These are phyloP conservation scores for Haliaeetus leucogaster DNA, from an alignment of 2,113 vertebrate species.

Conservation along the genomic window DNA sequence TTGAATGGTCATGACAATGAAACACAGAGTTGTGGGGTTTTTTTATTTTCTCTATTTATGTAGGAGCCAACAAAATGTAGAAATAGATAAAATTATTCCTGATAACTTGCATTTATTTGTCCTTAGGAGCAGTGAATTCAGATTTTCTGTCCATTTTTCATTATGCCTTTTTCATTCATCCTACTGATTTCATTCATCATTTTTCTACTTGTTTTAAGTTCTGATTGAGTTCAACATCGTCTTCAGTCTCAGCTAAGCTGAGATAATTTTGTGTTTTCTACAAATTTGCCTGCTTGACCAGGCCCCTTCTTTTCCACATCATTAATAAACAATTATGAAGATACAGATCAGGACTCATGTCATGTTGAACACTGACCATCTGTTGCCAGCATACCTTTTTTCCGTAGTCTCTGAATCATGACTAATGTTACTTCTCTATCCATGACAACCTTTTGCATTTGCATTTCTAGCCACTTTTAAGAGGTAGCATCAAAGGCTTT, in stretches of 20 bases:
- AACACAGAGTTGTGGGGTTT: not conserved
- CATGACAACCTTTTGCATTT: not conserved
- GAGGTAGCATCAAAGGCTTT: not conserved
- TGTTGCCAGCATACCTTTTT: not conserved
- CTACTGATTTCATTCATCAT: not conserved
- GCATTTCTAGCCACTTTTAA: not conserved
- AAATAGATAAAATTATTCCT: not conserved
- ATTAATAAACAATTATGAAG: not conserved
- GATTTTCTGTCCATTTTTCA: not conserved
- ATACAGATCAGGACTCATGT: not conserved
- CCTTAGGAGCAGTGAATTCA: not conserved
- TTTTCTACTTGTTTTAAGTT: not conserved
- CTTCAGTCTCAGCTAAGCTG: not conserved
- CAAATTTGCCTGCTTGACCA: not conserved
- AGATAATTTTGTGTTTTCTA: not conserved
- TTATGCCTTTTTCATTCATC: not conserved
- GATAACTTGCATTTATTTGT: not conserved
- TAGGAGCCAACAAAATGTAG: not conserved
- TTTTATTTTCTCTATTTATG: not conserved
- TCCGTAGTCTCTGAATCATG: not conserved
- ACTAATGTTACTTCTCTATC: not conserved
- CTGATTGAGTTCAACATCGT: not conserved
- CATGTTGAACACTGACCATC: not conserved
- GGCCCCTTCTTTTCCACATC: not conserved
- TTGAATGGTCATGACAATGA: not conserved